Evolutionary conservation across 1,140 invertebrate species (phyloP).

Genomic region (Hycleus cichorii): DNA sequence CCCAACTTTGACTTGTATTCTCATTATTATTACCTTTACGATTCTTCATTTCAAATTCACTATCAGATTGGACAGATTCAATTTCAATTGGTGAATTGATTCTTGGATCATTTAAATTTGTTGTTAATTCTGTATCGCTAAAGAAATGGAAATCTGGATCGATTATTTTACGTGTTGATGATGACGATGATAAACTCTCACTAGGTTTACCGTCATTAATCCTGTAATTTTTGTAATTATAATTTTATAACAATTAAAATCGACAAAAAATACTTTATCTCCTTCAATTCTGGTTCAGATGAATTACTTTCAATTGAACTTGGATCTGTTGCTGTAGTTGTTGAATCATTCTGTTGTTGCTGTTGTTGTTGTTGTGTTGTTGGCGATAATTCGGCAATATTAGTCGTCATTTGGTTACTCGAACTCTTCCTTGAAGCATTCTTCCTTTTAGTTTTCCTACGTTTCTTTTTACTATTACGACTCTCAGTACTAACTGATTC

Average conservation of each 20-base stretch:
- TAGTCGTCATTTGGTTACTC: constrained; percentile 40
- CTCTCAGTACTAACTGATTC: constrained; percentile 31
- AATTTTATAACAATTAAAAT: constrained; percentile 8
- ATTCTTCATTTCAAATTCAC: constrained; percentile 79
- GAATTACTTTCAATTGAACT: constrained; percentile 37
- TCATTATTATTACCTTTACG: constrained; percentile 46
- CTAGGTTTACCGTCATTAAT: constrained; percentile 6
- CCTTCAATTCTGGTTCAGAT: constrained; percentile 36
- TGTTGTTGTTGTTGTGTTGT: background rate
- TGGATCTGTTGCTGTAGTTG: constrained; percentile 30
- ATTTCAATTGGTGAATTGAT: constrained; percentile 35
- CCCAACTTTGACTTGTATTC: constrained; percentile 68
- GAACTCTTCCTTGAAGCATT: constrained; percentile 63
- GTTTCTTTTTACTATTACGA: constrained; percentile 57
- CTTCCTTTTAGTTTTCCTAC: constrained; percentile 72
- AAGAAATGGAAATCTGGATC: constrained; percentile 78
- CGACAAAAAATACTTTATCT: constrained; percentile 17
- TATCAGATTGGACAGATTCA: constrained; percentile 82
- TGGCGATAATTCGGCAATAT: background rate
- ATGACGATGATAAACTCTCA: background rate
- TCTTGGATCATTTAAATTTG: constrained; percentile 52
- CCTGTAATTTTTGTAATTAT: constrained; percentile 4
- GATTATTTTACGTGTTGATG: constrained; percentile 19
- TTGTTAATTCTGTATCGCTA: constrained; percentile 81
- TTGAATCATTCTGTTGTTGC: background rate